Evolutionary conservation across 1,140 invertebrate genomes (phyloP), one percentile per base, ranked within the genome.

Genomic region (Amphibalanus amphitrite): DNA sequence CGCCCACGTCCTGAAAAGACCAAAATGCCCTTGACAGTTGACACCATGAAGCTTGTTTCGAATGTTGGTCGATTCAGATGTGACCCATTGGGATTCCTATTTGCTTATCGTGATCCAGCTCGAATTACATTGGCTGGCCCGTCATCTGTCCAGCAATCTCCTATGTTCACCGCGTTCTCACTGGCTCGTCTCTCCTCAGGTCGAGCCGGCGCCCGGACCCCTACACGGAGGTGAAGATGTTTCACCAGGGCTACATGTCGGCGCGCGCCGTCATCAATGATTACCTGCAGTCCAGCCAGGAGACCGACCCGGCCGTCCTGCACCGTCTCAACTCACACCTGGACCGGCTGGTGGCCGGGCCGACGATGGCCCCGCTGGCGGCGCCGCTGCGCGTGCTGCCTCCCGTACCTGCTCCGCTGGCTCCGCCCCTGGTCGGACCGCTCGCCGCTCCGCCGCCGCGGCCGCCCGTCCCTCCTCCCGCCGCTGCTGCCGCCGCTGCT

Each of bases 151-250:
- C 33, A 38, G 4, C 15, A 38, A 38, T 38, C 4, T 15, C 33
- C 33, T 6, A 4, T 38, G 33, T 38, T 38, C 33, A 38, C 15
- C 33, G 33, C 4, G 33, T 38, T 38, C 4, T 6, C 33, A 38
- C 33, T 6, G 4, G 4, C 33, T 38, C 4, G 10, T 23, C 47
- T 59, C 47, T 59, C 47, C 17, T 23, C 47, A 59, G 47, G 47
- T 59, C 47, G 1, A 59, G 47, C 20, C 65, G 65, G 3, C 65
- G 65, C 3, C 26, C 28, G n/a, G 65, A 67, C 65, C 65, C 65
- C n/a, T 67, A 67, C 65, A 67, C 26, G 4, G 65, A 67, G 65
- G 65, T 67, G 23, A 67, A 28, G 26, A 67, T 67, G 65, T 67
- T 67, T 26, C 65, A 67, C 26, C 65, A 67, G 65, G 65, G 65